Conservation (phyloP, 2,113 vertebrate genomes). For the Cyphomyrus discorhynchus region DNA sequence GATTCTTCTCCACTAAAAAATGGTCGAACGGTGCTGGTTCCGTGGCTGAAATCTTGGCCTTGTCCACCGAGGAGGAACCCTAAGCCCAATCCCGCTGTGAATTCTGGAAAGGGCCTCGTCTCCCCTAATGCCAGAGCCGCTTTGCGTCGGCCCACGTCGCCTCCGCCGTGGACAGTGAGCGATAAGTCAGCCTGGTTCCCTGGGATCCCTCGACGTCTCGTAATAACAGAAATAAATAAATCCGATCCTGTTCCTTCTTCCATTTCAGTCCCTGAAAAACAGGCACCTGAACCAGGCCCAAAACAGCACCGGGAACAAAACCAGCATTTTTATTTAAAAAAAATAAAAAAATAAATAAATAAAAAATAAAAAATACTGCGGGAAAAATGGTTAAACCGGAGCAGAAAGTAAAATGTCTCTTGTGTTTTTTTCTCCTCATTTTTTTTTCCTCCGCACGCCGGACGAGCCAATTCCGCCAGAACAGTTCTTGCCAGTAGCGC, state of each 20-base stretch:
- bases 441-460: neutral
- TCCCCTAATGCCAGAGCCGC: neutral
- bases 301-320: neutral
- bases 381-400: neutral
- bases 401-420: neutral
- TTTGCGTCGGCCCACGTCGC: neutral
- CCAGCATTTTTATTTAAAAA: neutral
- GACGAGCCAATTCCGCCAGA: neutral
- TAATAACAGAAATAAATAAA: neutral
- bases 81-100: neutral
- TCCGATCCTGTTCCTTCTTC: neutral
- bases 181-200: neutral
- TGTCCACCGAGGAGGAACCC: neutral
- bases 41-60: neutral
- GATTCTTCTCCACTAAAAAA: neutral
- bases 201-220: neutral
- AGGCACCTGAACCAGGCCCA: neutral
- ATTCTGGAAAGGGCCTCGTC: neutral
- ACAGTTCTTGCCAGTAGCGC: neutral
- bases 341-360: neutral
- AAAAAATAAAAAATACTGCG: neutral
- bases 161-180: neutral
- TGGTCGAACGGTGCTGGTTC: neutral
- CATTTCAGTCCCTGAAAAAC: neutral
- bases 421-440: neutral